These are phyloP conservation scores for Cactoblastis cactorum DNA, from an alignment of 2,888 invertebrate species.

Conservation along the genomic window DNA sequence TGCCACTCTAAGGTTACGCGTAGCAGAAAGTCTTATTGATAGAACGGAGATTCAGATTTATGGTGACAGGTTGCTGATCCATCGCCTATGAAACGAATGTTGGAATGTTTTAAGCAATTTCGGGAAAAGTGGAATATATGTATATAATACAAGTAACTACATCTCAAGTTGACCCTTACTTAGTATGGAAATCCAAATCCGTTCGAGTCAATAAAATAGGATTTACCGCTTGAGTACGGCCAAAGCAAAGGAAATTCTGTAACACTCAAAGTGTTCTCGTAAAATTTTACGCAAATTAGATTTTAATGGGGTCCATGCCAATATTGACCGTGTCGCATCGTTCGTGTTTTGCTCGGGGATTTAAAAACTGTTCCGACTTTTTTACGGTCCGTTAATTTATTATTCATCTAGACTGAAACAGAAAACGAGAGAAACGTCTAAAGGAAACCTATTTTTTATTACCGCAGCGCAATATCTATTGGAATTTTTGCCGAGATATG, in stretches of 20 bases:
- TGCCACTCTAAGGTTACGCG: too few relatives aligned
- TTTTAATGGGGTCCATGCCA: conserved; percentile 46
- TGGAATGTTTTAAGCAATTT: too few relatives aligned
- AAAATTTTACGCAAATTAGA: conserved; percentile 50
- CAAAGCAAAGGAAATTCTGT: conserved; percentile 41
- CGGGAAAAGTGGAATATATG: not conserved
- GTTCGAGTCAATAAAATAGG: conserved; percentile 21
- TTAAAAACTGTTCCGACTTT: conserved; percentile 33
- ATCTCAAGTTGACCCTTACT: not conserved
- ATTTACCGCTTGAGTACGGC: conserved; percentile 28
- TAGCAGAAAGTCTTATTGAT: too few relatives aligned
- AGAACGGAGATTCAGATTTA: too few relatives aligned
- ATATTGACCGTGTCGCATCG: conserved; percentile 39
- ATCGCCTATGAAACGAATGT: too few relatives aligned
- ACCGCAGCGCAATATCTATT: not conserved
- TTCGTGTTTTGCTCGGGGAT: conserved; percentile 28
- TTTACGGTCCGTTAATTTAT: conserved; percentile 30
- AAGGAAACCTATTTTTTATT: not conserved
- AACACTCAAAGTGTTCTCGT: conserved; percentile 36
- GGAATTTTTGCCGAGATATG: not conserved
- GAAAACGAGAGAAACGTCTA: conserved; percentile 5
- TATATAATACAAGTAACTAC: too few relatives aligned
- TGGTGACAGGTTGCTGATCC: too few relatives aligned
- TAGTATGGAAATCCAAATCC: conserved; percentile 17
- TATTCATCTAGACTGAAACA: conserved; percentile 15